These are phyloP conservation scores for Sorex fumeus DNA, from an alignment of 2,113 vertebrate genomes.

Conservation along the genomic window DNA sequence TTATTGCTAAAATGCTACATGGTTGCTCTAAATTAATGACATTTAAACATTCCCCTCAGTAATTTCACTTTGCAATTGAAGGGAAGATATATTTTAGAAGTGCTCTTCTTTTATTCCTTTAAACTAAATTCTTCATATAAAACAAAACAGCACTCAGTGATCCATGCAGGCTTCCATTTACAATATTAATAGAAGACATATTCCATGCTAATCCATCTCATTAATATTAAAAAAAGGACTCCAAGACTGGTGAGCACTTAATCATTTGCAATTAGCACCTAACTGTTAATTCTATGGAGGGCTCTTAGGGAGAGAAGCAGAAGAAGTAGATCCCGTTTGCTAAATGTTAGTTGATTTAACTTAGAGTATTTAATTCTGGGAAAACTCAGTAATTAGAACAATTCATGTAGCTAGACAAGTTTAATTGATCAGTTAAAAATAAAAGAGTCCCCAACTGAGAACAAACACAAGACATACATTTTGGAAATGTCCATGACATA, in stretches of 20 bases:
- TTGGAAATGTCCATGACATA: constrained; percentile 64
- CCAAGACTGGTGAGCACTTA: constrained; percentile 90
- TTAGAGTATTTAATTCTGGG: constrained; percentile 87
- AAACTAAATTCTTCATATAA: constrained; percentile 83
- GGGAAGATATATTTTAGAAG: constrained; percentile 79
- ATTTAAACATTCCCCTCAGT: constrained; percentile 84
- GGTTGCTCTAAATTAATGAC: constrained; percentile 81
- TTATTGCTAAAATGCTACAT: constrained; percentile 78
- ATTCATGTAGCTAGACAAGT: constrained; percentile 86
- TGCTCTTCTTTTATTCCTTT: constrained; percentile 83
- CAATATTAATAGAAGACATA: constrained; percentile 91
- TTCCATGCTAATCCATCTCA: constrained; percentile 90
- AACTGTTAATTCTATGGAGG: constrained; percentile 89
- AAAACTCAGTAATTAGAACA: constrained; percentile 88
- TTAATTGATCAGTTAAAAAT: constrained; percentile 86
- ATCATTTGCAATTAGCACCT: constrained; percentile 91
- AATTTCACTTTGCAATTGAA: constrained; percentile 79
- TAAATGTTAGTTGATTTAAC: constrained; percentile 89
- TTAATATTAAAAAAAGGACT: constrained; percentile 91
- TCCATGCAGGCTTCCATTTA: constrained; percentile 90
- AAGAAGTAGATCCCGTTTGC: constrained; percentile 81
- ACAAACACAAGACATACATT: constrained; percentile 69
- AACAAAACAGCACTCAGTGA: constrained; percentile 88
- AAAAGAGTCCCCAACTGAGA: constrained; percentile 83
- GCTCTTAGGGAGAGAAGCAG: constrained; percentile 86